phyloP scores from a whole-genome alignment of 2,113 vertebrate species.

The Piaya cayana region DNA sequence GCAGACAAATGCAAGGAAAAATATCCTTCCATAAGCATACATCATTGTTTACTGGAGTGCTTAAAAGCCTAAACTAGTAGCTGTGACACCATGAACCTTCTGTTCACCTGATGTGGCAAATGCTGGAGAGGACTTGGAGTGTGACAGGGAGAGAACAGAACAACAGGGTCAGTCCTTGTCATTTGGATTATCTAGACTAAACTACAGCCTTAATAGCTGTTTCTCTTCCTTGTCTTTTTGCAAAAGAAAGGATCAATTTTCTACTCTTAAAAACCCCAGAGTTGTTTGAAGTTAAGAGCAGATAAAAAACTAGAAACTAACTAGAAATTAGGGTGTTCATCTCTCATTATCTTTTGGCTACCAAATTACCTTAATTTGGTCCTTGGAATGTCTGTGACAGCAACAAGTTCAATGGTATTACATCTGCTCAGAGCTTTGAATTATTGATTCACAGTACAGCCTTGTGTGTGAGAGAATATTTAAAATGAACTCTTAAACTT shows the following conservation, averaged over 20 bases:
- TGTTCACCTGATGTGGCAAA: background rate
- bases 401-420: background rate
- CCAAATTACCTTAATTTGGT: background rate
- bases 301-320: background rate
- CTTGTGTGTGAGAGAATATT: background rate
- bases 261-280: background rate
- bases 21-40: background rate
- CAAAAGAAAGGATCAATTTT: background rate
- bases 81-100: background rate
- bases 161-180: accelerated
- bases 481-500: background rate
- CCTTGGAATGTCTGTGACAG: background rate
- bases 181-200: background rate
- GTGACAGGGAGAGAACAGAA: background rate
- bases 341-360: background rate
- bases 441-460: background rate
- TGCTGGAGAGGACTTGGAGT: background rate
- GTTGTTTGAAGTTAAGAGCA: background rate
- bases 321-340: background rate
- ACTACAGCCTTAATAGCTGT: background rate
- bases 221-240: background rate
- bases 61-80: background rate
- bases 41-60: background rate
- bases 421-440: background rate
- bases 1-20: background rate